Percentiles rank a stretch among this genome's conserved stretches.
phyloP scores from a whole-genome alignment of 2,113 vertebrate species.

The Noturus placidus region DNA sequence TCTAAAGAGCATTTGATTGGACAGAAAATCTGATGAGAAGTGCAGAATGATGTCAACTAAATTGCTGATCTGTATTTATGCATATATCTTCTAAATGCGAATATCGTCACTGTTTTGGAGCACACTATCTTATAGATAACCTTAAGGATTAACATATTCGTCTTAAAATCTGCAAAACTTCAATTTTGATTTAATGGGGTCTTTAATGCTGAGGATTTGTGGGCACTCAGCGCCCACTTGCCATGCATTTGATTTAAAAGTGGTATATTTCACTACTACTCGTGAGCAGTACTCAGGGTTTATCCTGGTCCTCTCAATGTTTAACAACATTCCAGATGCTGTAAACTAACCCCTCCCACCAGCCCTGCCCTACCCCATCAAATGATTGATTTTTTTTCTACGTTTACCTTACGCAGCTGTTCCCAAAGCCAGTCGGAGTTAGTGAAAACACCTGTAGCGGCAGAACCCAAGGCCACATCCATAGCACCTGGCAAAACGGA shows the following conservation, averaged over 20 bases:
- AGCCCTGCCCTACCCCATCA: too few species aligned
- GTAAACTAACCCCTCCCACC: not conserved
- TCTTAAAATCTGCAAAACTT: too few species aligned
- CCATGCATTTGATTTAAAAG: not conserved
- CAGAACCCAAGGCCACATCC: slow-evolving; percentile 90
- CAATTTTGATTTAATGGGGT: too few species aligned
- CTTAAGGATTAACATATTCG: too few species aligned
- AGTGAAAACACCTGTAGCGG: slow-evolving; percentile 90
- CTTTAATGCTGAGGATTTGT: not conserved
- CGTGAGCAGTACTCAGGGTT: not conserved
- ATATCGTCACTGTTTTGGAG: too few species aligned
- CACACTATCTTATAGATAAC: too few species aligned
- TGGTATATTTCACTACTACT: not conserved
- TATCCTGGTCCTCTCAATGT: not conserved
- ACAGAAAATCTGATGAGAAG: too few species aligned
- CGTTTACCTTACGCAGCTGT: slow-evolving; percentile 75
- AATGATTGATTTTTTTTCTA: not conserved
- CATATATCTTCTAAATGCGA: too few species aligned
- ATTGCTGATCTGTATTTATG: too few species aligned
- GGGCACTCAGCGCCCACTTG: not conserved
- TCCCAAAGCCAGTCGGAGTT: slow-evolving; percentile 94
- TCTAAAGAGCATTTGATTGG: too few species aligned
- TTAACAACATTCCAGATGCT: not conserved
- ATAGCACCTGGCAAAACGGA: slow-evolving; percentile 81
- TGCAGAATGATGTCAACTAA: too few species aligned